Evolutionary conservation across 2,888 invertebrate species (phyloP).

Genomic region (Brachypalpus laphriformis): DNA sequence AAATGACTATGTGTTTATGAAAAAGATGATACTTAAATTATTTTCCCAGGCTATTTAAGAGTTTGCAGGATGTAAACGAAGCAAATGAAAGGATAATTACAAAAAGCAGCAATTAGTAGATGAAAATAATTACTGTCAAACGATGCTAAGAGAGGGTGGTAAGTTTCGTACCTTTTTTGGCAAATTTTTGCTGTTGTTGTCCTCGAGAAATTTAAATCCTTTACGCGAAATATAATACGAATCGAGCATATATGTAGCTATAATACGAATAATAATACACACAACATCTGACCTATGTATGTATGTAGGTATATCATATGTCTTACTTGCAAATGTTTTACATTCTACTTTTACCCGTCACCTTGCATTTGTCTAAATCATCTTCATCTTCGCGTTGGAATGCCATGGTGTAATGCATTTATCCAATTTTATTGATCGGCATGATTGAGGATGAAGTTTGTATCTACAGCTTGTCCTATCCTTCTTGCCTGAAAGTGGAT

Average conservation of each 20-base stretch:
- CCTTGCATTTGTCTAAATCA: background rate
- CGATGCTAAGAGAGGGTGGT: background rate
- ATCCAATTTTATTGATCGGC: conserved; percentile 36
- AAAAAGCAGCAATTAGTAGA: background rate
- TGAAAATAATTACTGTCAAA: background rate
- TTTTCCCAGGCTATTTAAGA: background rate
- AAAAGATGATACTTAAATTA: conserved; percentile 27
- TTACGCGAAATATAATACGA: too few relatives aligned
- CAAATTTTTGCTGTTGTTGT: background rate
- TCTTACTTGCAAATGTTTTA: background rate
- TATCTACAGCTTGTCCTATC: conserved; percentile 32
- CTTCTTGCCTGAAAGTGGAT: conserved; percentile 18
- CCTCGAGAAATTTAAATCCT: too few relatives aligned
- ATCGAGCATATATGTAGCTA: too few relatives aligned
- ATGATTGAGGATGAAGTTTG: background rate
- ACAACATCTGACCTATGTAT: background rate
- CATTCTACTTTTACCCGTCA: background rate
- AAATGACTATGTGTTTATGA: conserved; percentile 4
- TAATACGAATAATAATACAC: background rate
- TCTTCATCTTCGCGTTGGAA: conserved; percentile 7
- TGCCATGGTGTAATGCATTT: conserved; percentile 16
- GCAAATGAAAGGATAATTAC: background rate
- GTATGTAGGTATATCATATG: too few relatives aligned
- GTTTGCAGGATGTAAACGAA: background rate
- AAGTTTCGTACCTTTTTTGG: background rate